Evolutionary conservation across 2,113 vertebrate genomes (phyloP).

Genomic region (Blennius ocellaris): DNA sequence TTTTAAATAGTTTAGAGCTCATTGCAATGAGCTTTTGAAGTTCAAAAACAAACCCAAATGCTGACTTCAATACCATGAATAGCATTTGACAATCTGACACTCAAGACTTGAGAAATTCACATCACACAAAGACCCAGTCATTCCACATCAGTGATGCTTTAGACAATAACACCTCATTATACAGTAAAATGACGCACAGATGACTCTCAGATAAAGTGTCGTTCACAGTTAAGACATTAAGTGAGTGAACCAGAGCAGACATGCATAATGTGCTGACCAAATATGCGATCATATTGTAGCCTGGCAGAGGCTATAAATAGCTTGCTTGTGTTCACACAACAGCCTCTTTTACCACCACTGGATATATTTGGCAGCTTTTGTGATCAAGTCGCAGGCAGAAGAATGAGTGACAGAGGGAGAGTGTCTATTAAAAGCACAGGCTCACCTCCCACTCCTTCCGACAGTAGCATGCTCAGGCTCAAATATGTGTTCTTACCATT

Average conservation of each 20-base stretch:
- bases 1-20: not conserved
- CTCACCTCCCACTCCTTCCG: conserved; percentile 76
- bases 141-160: conserved; percentile 1
- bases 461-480: conserved; percentile 52
- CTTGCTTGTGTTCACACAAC: conserved; percentile 56
- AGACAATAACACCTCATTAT: not conserved
- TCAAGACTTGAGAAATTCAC: not conserved
- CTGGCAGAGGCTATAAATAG: conserved; percentile 68
- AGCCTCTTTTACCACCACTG: conserved; percentile 76
- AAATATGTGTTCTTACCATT: conserved; percentile 12
- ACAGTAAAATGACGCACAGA: conserved; percentile 7
- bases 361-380: conserved; percentile 81
- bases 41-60: conserved; percentile 7
- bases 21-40: conserved; percentile 4
- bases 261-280: conserved; percentile 32
- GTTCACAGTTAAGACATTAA: conserved; percentile 10
- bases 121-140: not conserved
- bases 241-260: conserved; percentile 1
- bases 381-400: conserved; percentile 72
- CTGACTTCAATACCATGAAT: conserved; percentile 4
- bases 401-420: conserved; percentile 69
- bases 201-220: conserved; percentile 12
- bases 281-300: conserved; percentile 32
- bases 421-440: conserved; percentile 77
- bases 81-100: conserved; percentile 2